Evolutionary conservation across 2,888 invertebrate genomes (phyloP), one percentile per base, ranked within the genome.

Genomic region (Leucania comma): DNA sequence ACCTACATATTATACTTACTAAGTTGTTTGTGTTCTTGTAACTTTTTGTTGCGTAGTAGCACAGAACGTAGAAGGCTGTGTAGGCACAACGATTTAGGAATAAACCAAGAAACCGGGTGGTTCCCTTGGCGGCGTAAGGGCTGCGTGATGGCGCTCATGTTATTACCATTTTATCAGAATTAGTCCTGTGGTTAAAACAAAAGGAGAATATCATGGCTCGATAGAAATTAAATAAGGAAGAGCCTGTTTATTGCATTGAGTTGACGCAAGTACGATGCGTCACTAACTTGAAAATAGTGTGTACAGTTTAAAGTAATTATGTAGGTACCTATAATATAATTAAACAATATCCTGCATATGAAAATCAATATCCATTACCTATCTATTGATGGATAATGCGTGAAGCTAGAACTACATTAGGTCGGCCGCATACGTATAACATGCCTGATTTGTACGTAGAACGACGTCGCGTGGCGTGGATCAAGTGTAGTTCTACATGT

Each of bases 161-260:
- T 26, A 10, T n/a, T 26, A 1, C 22, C 20, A 1, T 9, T 1
- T 32, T 48, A 32, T 64, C 5, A 8, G 22, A 59, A 59, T n/a
- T n/a, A 22, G 5, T 22, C 0, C 6, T 72, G 72, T 14, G 42
- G 69, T 59, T 51, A n/a, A 10, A 48, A 50, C 22, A 69, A 70
- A 68, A 29, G 0, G n/a, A 10, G 0, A 8, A n/a, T n/a, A n/a
- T 12, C 20, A 35, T 14, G 54, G 35, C 22, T 22, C 1, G 9
- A 1, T 24, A 3, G 12, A 29, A 3, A 29, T 29, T n/a, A n/a
- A 22, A 22, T 51, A 26, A 22, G 46, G 20, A 48, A 32, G 6
- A 14, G 20, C 0, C 60, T 60, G 3, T 48, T 29, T 22, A n/a
- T n/a, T n/a, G n/a, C 14, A 26, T 14, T 2, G 20, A n/a, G 2